These are phyloP conservation scores for Alca torda DNA, from an alignment of 2,797 vertebrate species.

Conservation along the genomic window DNA sequence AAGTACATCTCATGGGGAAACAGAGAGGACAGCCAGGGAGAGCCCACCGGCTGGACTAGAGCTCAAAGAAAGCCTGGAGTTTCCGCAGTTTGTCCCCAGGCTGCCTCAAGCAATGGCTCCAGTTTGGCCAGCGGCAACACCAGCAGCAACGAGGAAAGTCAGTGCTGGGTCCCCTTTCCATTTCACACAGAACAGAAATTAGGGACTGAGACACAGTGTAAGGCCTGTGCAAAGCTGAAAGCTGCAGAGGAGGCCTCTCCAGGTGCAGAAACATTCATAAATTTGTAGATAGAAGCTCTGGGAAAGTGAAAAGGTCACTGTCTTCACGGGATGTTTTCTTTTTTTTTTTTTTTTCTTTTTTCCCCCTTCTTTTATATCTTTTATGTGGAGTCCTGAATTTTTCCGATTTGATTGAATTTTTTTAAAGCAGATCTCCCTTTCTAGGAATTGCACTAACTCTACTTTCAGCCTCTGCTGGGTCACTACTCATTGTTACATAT, in stretches of 20 bases:
- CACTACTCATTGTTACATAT: slow-evolving; percentile 32
- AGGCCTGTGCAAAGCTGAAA: background rate
- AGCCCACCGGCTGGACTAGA: background rate
- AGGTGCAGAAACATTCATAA: slow-evolving; percentile 24
- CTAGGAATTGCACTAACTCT: slow-evolving; percentile 56
- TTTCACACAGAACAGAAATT: background rate
- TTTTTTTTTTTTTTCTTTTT: too few species aligned
- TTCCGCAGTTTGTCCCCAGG: background rate
- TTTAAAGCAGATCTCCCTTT: slow-evolving; percentile 9
- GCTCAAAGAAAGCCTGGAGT: background rate
- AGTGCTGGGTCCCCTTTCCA: background rate
- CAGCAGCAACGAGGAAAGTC: background rate
- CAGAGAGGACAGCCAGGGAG: background rate
- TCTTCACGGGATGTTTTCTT: background rate
- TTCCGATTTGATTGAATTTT: background rate
- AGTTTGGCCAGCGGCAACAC: background rate
- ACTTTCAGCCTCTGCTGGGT: slow-evolving; percentile 9
- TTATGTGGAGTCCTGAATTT: background rate
- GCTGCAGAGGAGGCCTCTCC: background rate
- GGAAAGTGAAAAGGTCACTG: slow-evolving; percentile 12
- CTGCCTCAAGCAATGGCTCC: background rate
- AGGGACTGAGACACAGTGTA: background rate
- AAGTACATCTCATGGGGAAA: background rate
- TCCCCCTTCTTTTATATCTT: background rate
- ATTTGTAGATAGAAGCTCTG: background rate